Conservation (phyloP, 2,888 invertebrate species). For the Latrodectus hesperus region DNA sequence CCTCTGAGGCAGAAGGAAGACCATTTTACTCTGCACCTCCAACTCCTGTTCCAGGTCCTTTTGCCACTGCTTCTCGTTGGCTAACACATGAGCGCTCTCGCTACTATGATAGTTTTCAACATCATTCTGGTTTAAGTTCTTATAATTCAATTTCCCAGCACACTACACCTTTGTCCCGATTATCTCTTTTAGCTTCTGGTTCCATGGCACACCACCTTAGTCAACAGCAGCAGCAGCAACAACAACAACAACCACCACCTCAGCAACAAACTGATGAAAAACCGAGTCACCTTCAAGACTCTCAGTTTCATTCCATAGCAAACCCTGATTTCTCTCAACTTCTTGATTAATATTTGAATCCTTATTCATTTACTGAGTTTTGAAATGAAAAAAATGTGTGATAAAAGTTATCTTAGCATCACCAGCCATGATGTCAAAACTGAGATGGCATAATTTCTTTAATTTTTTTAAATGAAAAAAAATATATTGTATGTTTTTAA, state of each 20-base stretch:
- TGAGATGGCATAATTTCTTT: conserved; percentile 53
- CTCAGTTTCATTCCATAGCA: conserved; percentile 67
- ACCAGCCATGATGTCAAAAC: conserved; percentile 60
- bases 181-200: conserved; percentile 67
- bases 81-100: conserved; percentile 61
- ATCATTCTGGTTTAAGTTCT: conserved; percentile 61
- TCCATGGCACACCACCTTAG: conserved; percentile 64
- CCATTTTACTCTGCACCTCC: conserved; percentile 69
- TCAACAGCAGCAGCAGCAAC: conserved; percentile 50
- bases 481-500: conserved; percentile 66
- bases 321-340: conserved; percentile 69
- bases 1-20: conserved; percentile 53
- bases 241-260: conserved; percentile 36
- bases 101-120: conserved; percentile 68
- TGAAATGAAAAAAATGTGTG: conserved; percentile 47
- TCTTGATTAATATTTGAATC: conserved; percentile 51
- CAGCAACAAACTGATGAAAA: conserved; percentile 45
- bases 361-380: conserved; percentile 34
- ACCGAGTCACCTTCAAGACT: conserved; percentile 61
- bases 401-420: conserved; percentile 68
- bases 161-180: conserved; percentile 63
- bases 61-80: conserved; percentile 64
- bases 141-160: conserved; percentile 69
- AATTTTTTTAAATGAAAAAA: conserved; percentile 58
- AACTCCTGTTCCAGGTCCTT: conserved; percentile 65